These are phyloP conservation scores for Drosophila parthenogenetica DNA, from an alignment of 2,888 invertebrate species.

Conservation along the genomic window DNA sequence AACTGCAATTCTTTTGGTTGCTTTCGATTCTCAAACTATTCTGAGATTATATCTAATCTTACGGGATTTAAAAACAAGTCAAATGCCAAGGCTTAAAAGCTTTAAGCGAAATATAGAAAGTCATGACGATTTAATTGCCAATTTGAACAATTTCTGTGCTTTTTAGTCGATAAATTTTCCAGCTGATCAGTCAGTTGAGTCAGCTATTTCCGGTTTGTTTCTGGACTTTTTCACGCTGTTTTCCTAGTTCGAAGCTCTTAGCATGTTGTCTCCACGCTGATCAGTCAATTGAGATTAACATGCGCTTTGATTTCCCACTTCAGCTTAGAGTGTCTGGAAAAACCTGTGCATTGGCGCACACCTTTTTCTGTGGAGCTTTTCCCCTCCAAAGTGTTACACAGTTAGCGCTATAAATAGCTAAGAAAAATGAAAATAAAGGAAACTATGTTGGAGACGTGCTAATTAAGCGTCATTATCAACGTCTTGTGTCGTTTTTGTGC, in stretches of 20 bases:
- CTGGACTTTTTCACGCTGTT: background rate
- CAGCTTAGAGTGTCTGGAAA: conserved; percentile 1
- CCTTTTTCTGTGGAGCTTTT: conserved; percentile 14
- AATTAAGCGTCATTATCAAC: conserved; percentile 47
- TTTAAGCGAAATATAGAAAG: too few relatives aligned
- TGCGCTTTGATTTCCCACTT: background rate
- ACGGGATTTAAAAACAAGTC: too few relatives aligned
- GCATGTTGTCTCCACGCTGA: too few relatives aligned
- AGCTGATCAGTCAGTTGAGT: too few relatives aligned
- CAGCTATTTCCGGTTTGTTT: background rate
- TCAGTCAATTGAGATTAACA: background rate
- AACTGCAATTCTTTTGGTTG: background rate
- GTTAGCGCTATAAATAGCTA: conserved; percentile 42
- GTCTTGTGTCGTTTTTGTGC: background rate
- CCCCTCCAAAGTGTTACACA: conserved; percentile 7
- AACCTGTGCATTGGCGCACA: conserved; percentile 32
- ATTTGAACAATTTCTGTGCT: too few relatives aligned
- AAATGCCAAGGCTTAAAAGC: too few relatives aligned
- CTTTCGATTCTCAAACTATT: background rate
- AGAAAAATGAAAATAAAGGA: conserved; percentile 12
- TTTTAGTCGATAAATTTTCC: too few relatives aligned
- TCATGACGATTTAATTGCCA: too few relatives aligned
- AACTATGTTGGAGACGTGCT: conserved; percentile 46
- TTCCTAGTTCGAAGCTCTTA: too few relatives aligned
- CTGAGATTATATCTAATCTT: too few relatives aligned